Percentiles rank a stretch among this genome's conserved stretches.
These are phyloP conservation scores for Metalampra italica DNA, from an alignment of 2,888 invertebrate species.

Conservation along the genomic window DNA sequence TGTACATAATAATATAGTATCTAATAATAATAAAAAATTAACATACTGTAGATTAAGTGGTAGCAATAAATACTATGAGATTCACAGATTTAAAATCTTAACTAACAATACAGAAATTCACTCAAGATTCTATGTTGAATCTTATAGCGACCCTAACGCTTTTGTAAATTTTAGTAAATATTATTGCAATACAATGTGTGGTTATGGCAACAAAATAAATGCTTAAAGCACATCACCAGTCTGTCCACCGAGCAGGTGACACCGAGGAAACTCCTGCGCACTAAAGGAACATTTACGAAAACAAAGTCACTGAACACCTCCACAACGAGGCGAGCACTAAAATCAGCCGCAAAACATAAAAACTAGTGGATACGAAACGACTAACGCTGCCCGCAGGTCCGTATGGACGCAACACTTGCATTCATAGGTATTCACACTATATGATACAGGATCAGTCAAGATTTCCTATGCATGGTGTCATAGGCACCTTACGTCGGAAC, in stretches of 20 bases:
- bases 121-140: conserved; percentile 64
- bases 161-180: conserved; percentile 77
- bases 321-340: conserved; percentile 53
- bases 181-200: conserved; percentile 77
- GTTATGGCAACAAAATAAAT: conserved; percentile 80
- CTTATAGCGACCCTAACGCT: conserved; percentile 69
- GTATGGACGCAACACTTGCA: conserved; percentile 70
- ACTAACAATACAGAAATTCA: conserved; percentile 74
- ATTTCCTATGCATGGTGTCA: conserved; percentile 48
- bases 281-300: conserved; percentile 73
- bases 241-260: conserved; percentile 64
- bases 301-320: conserved; percentile 60
- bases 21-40: conserved; percentile 71
- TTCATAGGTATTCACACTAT: conserved; percentile 68
- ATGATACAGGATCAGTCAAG: conserved; percentile 77
- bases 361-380: conserved; percentile 76
- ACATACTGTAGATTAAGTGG: conserved; percentile 75
- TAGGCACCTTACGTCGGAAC: conserved; percentile 84
- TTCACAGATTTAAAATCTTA: conserved; percentile 78
- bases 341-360: conserved; percentile 67
- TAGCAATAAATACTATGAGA: conserved; percentile 79
- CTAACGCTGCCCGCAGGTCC: conserved; percentile 63
- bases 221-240: conserved; percentile 79
- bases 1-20: conserved; percentile 75
- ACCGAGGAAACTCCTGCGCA: conserved; percentile 70